These are phyloP conservation scores for Drosophila phalerata DNA, from an alignment of 2,888 invertebrate genomes.

Conservation along the genomic window DNA sequence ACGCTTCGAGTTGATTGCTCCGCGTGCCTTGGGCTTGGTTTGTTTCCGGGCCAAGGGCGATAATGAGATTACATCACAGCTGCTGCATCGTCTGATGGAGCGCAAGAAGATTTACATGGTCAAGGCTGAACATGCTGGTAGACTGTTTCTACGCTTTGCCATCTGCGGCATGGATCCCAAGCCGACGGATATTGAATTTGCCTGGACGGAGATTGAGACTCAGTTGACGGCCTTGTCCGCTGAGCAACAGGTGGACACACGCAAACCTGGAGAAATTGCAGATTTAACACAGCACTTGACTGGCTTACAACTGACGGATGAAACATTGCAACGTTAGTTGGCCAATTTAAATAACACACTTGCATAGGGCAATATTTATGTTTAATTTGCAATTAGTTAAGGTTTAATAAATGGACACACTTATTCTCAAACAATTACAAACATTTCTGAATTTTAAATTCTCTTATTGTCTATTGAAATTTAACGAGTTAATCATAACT, in stretches of 20 bases:
- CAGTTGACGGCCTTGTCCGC: slow-evolving; percentile 86
- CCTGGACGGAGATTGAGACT: slow-evolving; percentile 89
- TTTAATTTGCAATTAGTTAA: slow-evolving; percentile 35
- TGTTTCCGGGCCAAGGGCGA: slow-evolving; percentile 94
- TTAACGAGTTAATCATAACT: too few relatives aligned
- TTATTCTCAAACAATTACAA: background rate
- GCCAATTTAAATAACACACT: slow-evolving; percentile 7
- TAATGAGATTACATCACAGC: slow-evolving; percentile 89
- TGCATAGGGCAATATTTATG: slow-evolving; percentile 30
- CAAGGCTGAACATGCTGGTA: slow-evolving; percentile 90
- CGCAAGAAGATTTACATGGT: slow-evolving; percentile 93
- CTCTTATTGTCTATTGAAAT: too few relatives aligned
- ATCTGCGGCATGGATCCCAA: slow-evolving; percentile 91
- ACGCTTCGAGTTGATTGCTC: slow-evolving; percentile 92
- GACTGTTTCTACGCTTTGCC: slow-evolving; percentile 92
- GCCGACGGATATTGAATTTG: slow-evolving; percentile 90
- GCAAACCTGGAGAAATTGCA: slow-evolving; percentile 54
- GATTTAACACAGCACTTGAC: slow-evolving; percentile 68
- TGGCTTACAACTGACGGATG: slow-evolving; percentile 53
- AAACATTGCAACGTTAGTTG: slow-evolving; percentile 57
- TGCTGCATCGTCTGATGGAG: slow-evolving; percentile 91
- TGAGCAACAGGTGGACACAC: slow-evolving; percentile 37
- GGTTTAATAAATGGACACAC: slow-evolving; percentile 43
- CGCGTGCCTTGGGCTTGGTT: slow-evolving; percentile 92
- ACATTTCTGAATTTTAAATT: background rate